Evolutionary conservation across 2,888 invertebrate species (phyloP), one percentile per base, ranked within the genome.

Genomic region (Plutella xylostella): DNA sequence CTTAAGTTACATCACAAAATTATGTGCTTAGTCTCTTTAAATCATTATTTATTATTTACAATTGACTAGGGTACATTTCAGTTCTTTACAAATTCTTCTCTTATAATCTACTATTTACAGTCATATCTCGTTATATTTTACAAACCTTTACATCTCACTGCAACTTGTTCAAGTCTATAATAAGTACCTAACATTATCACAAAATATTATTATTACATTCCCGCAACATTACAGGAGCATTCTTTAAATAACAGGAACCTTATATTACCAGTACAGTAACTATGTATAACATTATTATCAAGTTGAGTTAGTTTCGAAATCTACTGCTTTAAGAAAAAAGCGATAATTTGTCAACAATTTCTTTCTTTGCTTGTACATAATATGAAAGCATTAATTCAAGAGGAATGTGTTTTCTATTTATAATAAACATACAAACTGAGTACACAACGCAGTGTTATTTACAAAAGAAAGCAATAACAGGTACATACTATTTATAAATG

Each of bases 21-120:
- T 73, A 75, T 74, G 67, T 70, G 72, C 71, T 75, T 76, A 73
- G 61, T 61, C 56, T 56, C 33, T 37, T 43, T 62, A 63, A 68
- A 53, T 54, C 79, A 82, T 83, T n/a, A n/a, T n/a, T 70, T 80
- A 80, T 53, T 82, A 83, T 83, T 70, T 83, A 82, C 80, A 83
- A 83, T 83, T 83, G 83, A 83, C 83, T 83, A 83, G 83, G 76
- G 77, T 80, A 80, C 74, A 78, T 68, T 80, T 83, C 83, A 83
- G 83, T 83, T 82, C 83, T 77, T 76, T 75, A 76, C 74, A 67
- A 61, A 58, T 63, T 65, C 63, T 57, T 42, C n/a, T n/a, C 30
- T 34, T 46, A 40, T 14, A 21, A 42, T 11, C 34, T 21, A 33
- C 2, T 18, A 35, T 37, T 28, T 37, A 43, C 30, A 28, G 35